Base-by-base conservation (phyloP, 2,797 vertebrate species). In the Pseudotriccus pelzelni region DNA sequence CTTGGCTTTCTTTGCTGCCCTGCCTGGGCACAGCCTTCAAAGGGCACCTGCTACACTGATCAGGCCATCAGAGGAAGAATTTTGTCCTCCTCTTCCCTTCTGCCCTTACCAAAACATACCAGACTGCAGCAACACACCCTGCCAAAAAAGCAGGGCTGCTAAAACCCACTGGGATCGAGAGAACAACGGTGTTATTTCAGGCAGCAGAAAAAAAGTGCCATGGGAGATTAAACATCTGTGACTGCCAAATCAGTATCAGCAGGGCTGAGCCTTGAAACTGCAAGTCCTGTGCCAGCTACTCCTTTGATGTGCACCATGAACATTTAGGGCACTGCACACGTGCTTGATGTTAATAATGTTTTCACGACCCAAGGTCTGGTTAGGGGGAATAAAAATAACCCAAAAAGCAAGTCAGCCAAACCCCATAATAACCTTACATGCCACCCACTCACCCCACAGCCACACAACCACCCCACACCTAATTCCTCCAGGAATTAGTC, bases 221-320 rank as follows among this genome's bases (percentile, higher is more conserved):
- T 6, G 30, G 67, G 89, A 96, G 94, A 95, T 91, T 92, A 93
- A 96, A 93, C 69, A 87, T 62, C 76, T 63, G 11, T 55, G 79
- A 75, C 87, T 62, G 73, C 83, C 87, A 92, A 92, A 93, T 76
- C 80, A 84, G 89, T 84, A 52, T 75, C 12, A 4, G 92, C 89
- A 92, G 87, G 83, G 73, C 89, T 86, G 93, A 94, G 94, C 94
- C 92, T 91, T 92, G 89, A 89, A 94, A 96, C 89, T 49, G 69
- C 94, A 87, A 8, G 44, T 92, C 67, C 56, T 50, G 74, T 88
- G 91, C 94, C 94, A 93, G 77, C 60, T 85, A 67, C 89, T 73
- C 69, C 84, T 96, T 89, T 96, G 92, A 95, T 84, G 94, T 86
- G 76, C 83, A 67, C 89, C 87, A 74, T 24, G 70, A 73, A 56